A percentile compares a stretch with the other conserved stretches of the same genome.
Conservation (phyloP, 2,888 invertebrate genomes). For the Agriopis aurantiaria region DNA sequence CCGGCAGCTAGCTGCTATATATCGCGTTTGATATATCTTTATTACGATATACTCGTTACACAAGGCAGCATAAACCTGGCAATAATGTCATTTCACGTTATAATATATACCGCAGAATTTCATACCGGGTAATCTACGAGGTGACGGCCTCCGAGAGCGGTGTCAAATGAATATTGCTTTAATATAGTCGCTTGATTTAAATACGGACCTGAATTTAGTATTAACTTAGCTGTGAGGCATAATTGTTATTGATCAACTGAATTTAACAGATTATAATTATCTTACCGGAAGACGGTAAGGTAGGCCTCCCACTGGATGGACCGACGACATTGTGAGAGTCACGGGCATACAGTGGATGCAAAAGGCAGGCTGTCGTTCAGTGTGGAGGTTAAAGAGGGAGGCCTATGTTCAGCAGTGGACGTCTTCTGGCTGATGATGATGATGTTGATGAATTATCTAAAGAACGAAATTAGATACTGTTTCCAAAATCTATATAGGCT, state of each 20-base stretch:
- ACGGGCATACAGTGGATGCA: too few species aligned
- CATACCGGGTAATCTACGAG: conserved; percentile 65
- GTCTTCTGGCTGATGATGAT: too few species aligned
- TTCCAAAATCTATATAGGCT: too few species aligned
- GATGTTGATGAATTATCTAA: too few species aligned
- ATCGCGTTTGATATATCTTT: conserved; percentile 59
- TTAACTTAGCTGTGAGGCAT: conserved; percentile 13
- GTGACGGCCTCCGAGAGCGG: conserved; percentile 56
- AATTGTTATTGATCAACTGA: background rate
- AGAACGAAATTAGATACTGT: background rate
- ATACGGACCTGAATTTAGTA: conserved; percentile 29
- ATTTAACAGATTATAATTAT: background rate
- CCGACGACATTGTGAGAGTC: too few species aligned
- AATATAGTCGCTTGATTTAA: conserved; percentile 39
- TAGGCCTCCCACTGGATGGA: too few species aligned
- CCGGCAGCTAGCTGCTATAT: conserved; percentile 45
- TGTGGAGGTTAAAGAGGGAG: too few species aligned
- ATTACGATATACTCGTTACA: conserved; percentile 42
- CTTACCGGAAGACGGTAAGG: too few species aligned
- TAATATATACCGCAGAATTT: conserved; percentile 68
- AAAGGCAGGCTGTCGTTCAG: too few species aligned
- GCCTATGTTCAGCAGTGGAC: too few species aligned
- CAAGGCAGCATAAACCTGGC: conserved; percentile 50
- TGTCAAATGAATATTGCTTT: conserved; percentile 65
- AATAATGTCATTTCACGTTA: conserved; percentile 63